phyloP scores from a whole-genome alignment of 2,113 vertebrate species.

The Clarias macrocephalus region DNA sequence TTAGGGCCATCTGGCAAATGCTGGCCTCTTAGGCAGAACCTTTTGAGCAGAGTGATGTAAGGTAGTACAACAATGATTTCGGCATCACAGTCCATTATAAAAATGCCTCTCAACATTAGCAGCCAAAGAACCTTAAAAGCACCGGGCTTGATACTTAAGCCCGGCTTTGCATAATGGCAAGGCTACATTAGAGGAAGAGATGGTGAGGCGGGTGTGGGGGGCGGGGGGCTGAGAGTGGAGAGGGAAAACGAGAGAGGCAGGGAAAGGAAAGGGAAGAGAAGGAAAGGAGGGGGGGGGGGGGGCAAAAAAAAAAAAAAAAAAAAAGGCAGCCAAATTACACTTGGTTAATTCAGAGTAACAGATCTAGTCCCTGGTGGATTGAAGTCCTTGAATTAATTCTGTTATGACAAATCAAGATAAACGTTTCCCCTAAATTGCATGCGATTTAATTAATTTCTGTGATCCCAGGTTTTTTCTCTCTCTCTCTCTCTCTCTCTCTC shows the following conservation, averaged over 20 bases:
- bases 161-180: conserved; percentile 91
- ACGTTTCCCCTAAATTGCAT: conserved; percentile 99
- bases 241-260: conserved; percentile 52
- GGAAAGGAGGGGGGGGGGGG: conserved; percentile 50
- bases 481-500: background rate
- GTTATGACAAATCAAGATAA: conserved; percentile 99
- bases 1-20: conserved; percentile 74
- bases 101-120: conserved; percentile 90
- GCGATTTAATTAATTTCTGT: conserved; percentile 99
- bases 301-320: conserved; percentile 66
- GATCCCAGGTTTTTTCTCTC: conserved; percentile 81
- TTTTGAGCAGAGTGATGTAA: conserved; percentile 74
- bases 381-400: conserved; percentile 99
- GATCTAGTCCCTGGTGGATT: conserved; percentile 99
- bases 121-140: conserved; percentile 97
- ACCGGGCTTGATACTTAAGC: conserved; percentile 94
- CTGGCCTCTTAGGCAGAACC: conserved; percentile 68
- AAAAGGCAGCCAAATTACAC: conserved; percentile 93
- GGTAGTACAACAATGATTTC: conserved; percentile 78
- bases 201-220: conserved; percentile 45
- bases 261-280: conserved; percentile 56
- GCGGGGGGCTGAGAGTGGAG: background rate
- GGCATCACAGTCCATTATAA: conserved; percentile 94
- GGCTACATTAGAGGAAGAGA: conserved; percentile 83
- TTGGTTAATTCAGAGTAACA: conserved; percentile 99